Percentiles rank a stretch among this genome's conserved stretches.
These are phyloP conservation scores for Hirtodrosophila confusa DNA, from an alignment of 2,888 invertebrate species.

Conservation along the genomic window DNA sequence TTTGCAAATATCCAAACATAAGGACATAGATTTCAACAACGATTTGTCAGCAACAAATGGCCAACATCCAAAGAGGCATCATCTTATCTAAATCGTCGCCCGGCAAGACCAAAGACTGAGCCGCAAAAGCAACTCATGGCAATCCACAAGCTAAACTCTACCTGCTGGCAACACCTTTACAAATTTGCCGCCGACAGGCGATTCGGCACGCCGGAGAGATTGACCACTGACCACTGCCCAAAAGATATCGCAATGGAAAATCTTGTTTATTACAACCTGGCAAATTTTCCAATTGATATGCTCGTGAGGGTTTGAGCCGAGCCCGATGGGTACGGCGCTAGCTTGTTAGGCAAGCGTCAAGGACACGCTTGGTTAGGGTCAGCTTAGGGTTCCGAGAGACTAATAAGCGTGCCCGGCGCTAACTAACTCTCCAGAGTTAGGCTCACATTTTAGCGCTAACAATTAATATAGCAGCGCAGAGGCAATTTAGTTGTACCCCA, in stretches of 20 bases:
- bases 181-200: constrained; percentile 65
- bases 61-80: constrained; percentile 24
- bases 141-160: constrained; percentile 21
- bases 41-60: constrained; percentile 81
- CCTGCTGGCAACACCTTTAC: constrained; percentile 55
- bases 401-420: constrained; percentile 80
- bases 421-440: constrained; percentile 49
- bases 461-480: constrained; percentile 51
- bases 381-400: constrained; percentile 12
- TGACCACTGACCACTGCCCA: constrained; percentile 30
- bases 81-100: constrained; percentile 74
- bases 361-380: constrained; percentile 53
- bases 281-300: constrained; percentile 74
- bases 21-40: constrained; percentile 37
- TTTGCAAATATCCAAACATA: constrained; percentile 66
- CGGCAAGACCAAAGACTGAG: constrained; percentile 28
- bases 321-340: constrained; percentile 50
- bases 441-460: constrained; percentile 66
- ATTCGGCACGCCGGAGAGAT: constrained; percentile 72
- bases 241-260: constrained; percentile 71
- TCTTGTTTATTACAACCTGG: constrained; percentile 82
- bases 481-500: constrained; percentile 64
- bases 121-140: constrained; percentile 38
- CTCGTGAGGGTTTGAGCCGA: constrained; percentile 31
- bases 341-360: constrained; percentile 68